Base-by-base conservation (phyloP, 2,113 vertebrate genomes). In the Trinectes maculatus region DNA sequence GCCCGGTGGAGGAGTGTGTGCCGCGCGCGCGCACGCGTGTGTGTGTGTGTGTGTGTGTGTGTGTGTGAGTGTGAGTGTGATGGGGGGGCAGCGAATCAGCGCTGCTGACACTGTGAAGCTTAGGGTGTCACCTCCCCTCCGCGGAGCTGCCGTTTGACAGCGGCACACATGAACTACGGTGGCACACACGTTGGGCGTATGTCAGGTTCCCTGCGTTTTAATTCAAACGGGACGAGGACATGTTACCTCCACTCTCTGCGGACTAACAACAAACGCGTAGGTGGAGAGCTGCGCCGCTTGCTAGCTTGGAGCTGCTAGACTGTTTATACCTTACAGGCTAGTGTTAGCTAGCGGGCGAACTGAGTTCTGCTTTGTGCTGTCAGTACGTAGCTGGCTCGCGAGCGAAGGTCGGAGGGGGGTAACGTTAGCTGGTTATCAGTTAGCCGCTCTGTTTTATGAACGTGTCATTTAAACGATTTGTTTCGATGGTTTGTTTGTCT, bases 121-220 rank as follows among this genome's bases (percentile, higher is more conserved):
- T 75, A 46, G 44, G 10, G 74, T 74, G 87, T 87, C 87, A 72
- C 78, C 77, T 79, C 85, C 86, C 85, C 86, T 71, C 85, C 51
- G 72, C 33, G 64, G 68, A 86, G 83, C 88, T 91, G 90, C 88
- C 88, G 89, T 52, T 74, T 79, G 81, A 85, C 89, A 85, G 86
- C 64, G 53, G 80, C 77, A 56, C 83, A 74, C 79, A 85, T 77
- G 84, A 84, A 34, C 80, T 58, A 57, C 71, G 25, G 4, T 26
- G 65, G 80, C n/a, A 74, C 83, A 61, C 51, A 24, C 29, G 57
- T n/a, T n/a, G n/a, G n/a, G n/a, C n/a, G n/a, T n/a, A n/a, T n/a
- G n/a, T n/a, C n/a, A n/a, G n/a, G 12, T 66, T 34, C 18, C 57
- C 70, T 21, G 68, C 40, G 57, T 74, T 75, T 52, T 49, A 5